These are phyloP conservation scores for Drosophila sucinea DNA, from an alignment of 1,140 invertebrate genomes.

Conservation along the genomic window DNA sequence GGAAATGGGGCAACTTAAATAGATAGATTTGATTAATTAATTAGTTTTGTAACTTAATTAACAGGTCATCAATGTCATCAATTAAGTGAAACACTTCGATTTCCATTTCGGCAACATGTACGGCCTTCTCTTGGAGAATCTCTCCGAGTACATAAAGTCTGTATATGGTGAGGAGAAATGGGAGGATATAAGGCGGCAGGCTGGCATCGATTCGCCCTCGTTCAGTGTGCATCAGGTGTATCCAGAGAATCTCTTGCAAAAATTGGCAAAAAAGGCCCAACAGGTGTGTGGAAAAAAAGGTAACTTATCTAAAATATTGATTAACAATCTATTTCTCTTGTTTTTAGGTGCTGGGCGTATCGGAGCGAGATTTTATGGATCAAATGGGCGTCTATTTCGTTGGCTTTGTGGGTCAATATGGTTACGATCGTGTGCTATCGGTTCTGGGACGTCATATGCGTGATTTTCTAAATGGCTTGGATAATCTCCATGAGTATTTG, in stretches of 20 bases:
- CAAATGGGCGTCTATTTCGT: constrained; percentile 96
- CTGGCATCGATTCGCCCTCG: constrained; percentile 91
- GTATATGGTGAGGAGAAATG: constrained; percentile 96
- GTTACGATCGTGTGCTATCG: constrained; percentile 95
- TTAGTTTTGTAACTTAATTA: constrained; percentile 29
- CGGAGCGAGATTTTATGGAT: constrained; percentile 94
- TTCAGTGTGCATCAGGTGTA: constrained; percentile 97
- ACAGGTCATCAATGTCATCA: constrained; percentile 28
- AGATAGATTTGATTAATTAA: constrained; percentile 25
- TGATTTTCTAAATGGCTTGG: constrained; percentile 97
- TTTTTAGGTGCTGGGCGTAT: constrained; percentile 90
- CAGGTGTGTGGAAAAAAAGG: constrained; percentile 85
- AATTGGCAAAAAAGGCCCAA: constrained; percentile 92
- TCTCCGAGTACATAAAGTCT: constrained; percentile 94
- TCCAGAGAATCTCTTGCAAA: constrained; percentile 93
- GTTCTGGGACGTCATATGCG: constrained; percentile 96
- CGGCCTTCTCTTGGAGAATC: constrained; percentile 95
- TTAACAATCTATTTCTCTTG: neutral
- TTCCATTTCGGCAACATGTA: constrained; percentile 89
- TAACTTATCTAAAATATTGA: neutral
- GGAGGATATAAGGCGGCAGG: constrained; percentile 92
- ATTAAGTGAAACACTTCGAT: constrained; percentile 32
- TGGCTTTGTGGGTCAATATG: constrained; percentile 96
- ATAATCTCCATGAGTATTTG: constrained; percentile 98
- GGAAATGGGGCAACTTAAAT: neutral